Conservation (phyloP, 2,113 vertebrate genomes). For the Tyrannus savana region DNA sequence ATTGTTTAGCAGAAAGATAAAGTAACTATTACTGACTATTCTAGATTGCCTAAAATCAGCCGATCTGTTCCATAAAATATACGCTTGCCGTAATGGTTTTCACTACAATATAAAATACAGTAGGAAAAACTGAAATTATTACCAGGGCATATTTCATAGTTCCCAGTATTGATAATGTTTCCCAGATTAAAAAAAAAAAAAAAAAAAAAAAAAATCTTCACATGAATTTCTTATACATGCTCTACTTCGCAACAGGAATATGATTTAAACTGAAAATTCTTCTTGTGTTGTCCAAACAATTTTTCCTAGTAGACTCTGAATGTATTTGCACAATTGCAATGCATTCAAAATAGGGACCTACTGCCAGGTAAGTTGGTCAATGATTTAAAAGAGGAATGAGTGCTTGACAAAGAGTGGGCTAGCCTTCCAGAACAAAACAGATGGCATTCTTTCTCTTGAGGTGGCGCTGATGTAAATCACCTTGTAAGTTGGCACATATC, state of each 20-base stretch:
- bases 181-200: background rate
- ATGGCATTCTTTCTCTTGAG: background rate
- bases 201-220: background rate
- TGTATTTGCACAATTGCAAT: background rate
- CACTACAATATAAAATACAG: background rate
- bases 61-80: background rate
- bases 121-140: background rate
- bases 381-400: background rate
- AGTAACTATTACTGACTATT: background rate
- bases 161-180: background rate
- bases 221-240: background rate
- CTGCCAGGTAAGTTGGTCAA: background rate
- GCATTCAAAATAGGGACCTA: background rate
- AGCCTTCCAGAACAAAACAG: background rate
- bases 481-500: constrained; percentile 11
- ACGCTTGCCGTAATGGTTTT: background rate
- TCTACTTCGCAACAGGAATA: background rate
- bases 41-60: background rate
- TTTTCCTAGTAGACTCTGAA: background rate
- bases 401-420: background rate
- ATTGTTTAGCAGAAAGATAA: background rate
- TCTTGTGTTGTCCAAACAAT: background rate
- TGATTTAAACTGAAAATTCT: constrained; percentile 49
- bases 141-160: constrained; percentile 1
- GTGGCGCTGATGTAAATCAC: background rate